phyloP scores from a whole-genome alignment of 2,888 invertebrate genomes.

The Neocrepidodera transversa region DNA sequence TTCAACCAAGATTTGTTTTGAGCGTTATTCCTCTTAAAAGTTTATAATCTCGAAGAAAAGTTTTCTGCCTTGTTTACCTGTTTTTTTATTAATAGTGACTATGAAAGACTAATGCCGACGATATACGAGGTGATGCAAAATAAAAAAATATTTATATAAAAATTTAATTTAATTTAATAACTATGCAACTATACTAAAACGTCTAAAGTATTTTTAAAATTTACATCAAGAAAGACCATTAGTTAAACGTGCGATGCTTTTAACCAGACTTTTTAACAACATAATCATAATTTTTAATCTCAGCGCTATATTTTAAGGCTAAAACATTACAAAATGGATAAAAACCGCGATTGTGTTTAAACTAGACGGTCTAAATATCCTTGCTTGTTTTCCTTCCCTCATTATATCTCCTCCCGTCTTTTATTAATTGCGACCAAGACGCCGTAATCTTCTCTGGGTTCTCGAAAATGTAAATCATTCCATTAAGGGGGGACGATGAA shows the following conservation, averaged over 20 bases:
- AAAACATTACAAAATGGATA: slow-evolving; percentile 11
- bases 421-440: slow-evolving; percentile 33
- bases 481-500: slow-evolving; percentile 31
- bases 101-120: not conserved
- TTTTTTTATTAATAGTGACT: not conserved
- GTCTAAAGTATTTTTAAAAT: slow-evolving; percentile 3
- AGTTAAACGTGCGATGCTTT: slow-evolving; percentile 1
- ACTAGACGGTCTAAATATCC: slow-evolving; percentile 3
- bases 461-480: slow-evolving; percentile 34
- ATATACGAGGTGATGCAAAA: not conserved
- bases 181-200: too few species aligned
- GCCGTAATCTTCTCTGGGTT: slow-evolving; percentile 30
- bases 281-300: slow-evolving; percentile 16
- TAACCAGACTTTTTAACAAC: slow-evolving; percentile 4
- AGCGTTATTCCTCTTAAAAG: slow-evolving; percentile 19
- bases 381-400: slow-evolving; percentile 15
- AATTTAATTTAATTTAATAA: too few species aligned
- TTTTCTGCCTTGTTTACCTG: not conserved
- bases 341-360: slow-evolving; percentile 18
- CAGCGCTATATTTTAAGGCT: slow-evolving; percentile 4
- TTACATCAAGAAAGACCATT: slow-evolving; percentile 3
- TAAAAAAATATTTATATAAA: too few species aligned
- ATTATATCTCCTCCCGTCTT: slow-evolving; percentile 20
- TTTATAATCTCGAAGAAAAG: slow-evolving; percentile 6
- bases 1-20: slow-evolving; percentile 22